Evolutionary conservation across 37 sponge, comb jelly and placozoan genomes (phyloP), one percentile per base, ranked within the genome.

Genomic region (Bolinopsis microptera): DNA sequence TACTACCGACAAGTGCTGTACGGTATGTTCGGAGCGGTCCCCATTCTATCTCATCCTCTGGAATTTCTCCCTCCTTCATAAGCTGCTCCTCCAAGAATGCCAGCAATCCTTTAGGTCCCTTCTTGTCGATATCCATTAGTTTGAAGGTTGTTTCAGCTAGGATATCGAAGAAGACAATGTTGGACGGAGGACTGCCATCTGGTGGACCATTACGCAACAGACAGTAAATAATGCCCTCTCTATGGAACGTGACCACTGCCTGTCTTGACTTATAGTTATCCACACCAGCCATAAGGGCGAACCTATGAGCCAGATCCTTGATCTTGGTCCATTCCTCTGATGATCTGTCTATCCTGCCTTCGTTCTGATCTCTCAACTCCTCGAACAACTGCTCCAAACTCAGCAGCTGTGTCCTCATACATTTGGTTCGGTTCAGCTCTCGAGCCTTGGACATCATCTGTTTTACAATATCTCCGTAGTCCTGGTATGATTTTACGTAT

Each of bases 101-200:
- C 31, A 83, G 76, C 93, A 96, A 94, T 69, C 97, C 98, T 31
- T 94, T 95, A 33, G 94, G 93, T 21, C 98, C 96, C 68, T 76
- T 82, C 92, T 95, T 94, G 92, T 98, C 98, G 0, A 95, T 95
- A 33, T 94, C 95, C 39, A 98, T 76, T n/a, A 98, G 95, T 16
- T 96, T 96, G 83, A 94, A 93, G 37, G 95, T 94, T 82, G 96
- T 96, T 93, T 97, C 98, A 2, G 94, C 69, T 9, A 98, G 76
- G 3, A 98, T 76, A 22, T 95, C 95, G 3, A 98, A 95, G 94
- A 98, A 98, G 76, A 93, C 93, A 9, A 98, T 28, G 93, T 97
- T 86, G 0, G 95, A 94, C 0, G 74, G 76, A 25, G 93, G 90
- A 38, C 61, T 86, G 61, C 90, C 90, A 27, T 86, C 90, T 1